Evolutionary conservation across 1,140 invertebrate genomes (phyloP).

Genomic region (Drosophila virilis): DNA sequence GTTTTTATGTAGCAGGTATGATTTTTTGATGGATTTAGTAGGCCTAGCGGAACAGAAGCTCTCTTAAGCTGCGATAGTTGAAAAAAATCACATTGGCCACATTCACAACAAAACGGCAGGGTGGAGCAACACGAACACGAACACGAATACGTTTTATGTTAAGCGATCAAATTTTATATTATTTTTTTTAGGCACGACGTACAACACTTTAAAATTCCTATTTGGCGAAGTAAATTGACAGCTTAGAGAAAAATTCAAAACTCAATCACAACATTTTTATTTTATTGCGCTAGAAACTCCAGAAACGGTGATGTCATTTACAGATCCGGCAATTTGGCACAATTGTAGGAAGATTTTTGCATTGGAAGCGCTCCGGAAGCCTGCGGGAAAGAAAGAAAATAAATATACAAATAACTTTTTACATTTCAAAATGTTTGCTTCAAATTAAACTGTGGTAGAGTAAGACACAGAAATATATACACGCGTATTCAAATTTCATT

Average conservation of each 20-base stretch:
- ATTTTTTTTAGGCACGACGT: slow-evolving; percentile 33
- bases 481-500: too few species aligned
- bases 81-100: slow-evolving; percentile 16
- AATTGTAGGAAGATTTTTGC: slow-evolving; percentile 24
- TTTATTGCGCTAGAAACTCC: not conserved
- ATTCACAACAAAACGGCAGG: not conserved
- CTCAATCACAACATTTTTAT: not conserved
- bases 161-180: slow-evolving; percentile 13
- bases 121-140: not conserved
- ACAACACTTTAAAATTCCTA: slow-evolving; percentile 26
- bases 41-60: slow-evolving; percentile 1
- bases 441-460: too few species aligned
- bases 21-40: slow-evolving; percentile 2
- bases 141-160: slow-evolving; percentile 12
- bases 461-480: too few species aligned
- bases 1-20: not conserved
- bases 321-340: slow-evolving; percentile 22
- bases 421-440: too few species aligned
- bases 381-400: not conserved
- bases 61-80: slow-evolving; percentile 1
- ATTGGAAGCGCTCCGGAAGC: slow-evolving; percentile 21
- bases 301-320: slow-evolving; percentile 8
- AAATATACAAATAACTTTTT: not conserved
- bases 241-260: slow-evolving; percentile 17
- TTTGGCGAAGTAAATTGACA: slow-evolving; percentile 40